Conservation (phyloP, 2,888 invertebrate species). For the Acanthosepion esculentum region DNA sequence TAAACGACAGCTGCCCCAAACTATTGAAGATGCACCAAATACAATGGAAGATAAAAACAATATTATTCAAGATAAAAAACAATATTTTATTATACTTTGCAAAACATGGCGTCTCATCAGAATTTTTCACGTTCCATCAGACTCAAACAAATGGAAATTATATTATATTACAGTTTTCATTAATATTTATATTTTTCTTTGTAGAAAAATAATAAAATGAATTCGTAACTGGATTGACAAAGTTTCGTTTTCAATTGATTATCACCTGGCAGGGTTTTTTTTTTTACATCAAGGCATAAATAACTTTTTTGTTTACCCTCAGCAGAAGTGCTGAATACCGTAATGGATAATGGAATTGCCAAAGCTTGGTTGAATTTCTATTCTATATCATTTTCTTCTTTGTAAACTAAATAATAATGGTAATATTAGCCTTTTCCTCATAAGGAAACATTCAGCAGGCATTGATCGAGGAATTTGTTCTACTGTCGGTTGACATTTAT, state of each 20-base stretch:
- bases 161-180: neutral
- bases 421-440: too few relatives aligned
- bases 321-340: too few relatives aligned
- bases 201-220: neutral
- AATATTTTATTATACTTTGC: constrained; percentile 20
- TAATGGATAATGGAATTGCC: too few relatives aligned
- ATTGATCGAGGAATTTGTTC: too few relatives aligned
- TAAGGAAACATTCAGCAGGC: too few relatives aligned
- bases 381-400: too few relatives aligned
- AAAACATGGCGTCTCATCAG: neutral
- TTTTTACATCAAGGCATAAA: too few relatives aligned
- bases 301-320: neutral
- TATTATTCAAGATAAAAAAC: neutral
- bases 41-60: neutral
- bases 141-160: neutral
- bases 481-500: too few relatives aligned
- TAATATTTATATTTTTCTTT: neutral
- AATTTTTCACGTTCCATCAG: neutral
- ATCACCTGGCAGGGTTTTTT: too few relatives aligned
- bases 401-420: too few relatives aligned
- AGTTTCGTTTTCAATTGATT: neutral
- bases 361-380: too few relatives aligned
- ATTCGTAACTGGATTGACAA: neutral
- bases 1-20: neutral
- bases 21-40: neutral